phyloP scores from a whole-genome alignment of 2,888 invertebrate genomes.

The Yponomeuta plumbellus region DNA sequence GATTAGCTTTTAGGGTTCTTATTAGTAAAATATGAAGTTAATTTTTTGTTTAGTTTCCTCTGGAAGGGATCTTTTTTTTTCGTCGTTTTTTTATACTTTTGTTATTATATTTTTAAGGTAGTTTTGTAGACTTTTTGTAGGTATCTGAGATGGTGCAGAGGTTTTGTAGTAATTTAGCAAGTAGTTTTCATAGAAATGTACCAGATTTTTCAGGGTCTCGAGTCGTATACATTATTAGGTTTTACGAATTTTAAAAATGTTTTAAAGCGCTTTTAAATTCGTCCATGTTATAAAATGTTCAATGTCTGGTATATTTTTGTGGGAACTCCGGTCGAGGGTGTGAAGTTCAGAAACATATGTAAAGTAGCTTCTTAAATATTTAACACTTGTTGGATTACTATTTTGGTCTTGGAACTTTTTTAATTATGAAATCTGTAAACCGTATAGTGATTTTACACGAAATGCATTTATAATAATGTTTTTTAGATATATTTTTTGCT shows the following conservation, averaged over 20 bases:
- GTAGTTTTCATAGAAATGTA: background rate
- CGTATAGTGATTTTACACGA: background rate
- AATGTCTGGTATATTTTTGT: background rate
- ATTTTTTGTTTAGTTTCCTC: background rate
- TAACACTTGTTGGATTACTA: background rate
- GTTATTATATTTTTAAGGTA: background rate
- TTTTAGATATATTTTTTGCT: conserved; percentile 12
- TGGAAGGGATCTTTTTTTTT: background rate
- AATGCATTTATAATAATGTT: conserved; percentile 11
- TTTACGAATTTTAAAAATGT: conserved; percentile 28
- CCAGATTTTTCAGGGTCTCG: background rate
- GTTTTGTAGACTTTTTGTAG: background rate
- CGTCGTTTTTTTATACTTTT: background rate
- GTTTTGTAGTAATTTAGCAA: no score
- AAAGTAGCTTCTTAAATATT: background rate
- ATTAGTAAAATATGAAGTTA: background rate
- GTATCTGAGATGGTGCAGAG: background rate
- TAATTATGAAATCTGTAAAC: background rate
- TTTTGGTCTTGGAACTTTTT: background rate
- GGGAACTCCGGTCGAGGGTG: background rate
- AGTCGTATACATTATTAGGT: conserved; percentile 16
- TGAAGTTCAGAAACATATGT: background rate
- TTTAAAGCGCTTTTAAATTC: background rate
- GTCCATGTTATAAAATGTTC: background rate
- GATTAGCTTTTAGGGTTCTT: background rate